Evolutionary conservation across 2,797 vertebrate genomes (phyloP).

Genomic region (Sebastes minor): DNA sequence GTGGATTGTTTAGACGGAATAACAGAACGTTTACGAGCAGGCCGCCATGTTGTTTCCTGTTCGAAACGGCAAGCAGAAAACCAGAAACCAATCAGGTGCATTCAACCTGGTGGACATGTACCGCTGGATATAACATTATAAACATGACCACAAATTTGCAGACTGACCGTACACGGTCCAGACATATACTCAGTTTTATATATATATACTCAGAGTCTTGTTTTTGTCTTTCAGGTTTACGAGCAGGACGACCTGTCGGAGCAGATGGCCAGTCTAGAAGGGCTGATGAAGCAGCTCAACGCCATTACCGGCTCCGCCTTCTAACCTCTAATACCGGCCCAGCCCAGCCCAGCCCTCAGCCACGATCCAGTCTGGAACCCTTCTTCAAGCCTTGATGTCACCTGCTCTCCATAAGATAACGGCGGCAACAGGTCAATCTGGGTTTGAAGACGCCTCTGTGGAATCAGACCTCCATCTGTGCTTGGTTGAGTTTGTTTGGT

Average conservation of each 20-base stretch:
- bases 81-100: too few relatives aligned
- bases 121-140: too few relatives aligned
- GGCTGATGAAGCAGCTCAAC: constrained; percentile 97
- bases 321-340: constrained; percentile 71
- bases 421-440: constrained; percentile 4
- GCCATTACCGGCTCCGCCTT: constrained; percentile 97
- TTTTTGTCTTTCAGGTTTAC: constrained; percentile 84
- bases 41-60: too few relatives aligned
- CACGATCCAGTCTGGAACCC: constrained; percentile 21
- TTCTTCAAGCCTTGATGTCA: constrained; percentile 36
- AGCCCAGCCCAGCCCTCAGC: background rate
- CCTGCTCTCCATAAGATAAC: background rate
- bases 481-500: constrained; percentile 35
- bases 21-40: too few relatives aligned
- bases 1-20: too few relatives aligned
- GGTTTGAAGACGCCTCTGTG: constrained; percentile 43
- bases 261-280: constrained; percentile 98
- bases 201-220: background rate
- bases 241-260: constrained; percentile 96
- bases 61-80: too few relatives aligned
- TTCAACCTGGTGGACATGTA: too few relatives aligned
- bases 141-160: too few relatives aligned
- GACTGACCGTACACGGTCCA: too few relatives aligned
- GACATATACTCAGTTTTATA: too few relatives aligned
- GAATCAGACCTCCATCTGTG: constrained; percentile 27